These are phyloP conservation scores for Mycetomoellerius zeteki DNA, from an alignment of 1,140 invertebrate species.

Conservation along the genomic window DNA sequence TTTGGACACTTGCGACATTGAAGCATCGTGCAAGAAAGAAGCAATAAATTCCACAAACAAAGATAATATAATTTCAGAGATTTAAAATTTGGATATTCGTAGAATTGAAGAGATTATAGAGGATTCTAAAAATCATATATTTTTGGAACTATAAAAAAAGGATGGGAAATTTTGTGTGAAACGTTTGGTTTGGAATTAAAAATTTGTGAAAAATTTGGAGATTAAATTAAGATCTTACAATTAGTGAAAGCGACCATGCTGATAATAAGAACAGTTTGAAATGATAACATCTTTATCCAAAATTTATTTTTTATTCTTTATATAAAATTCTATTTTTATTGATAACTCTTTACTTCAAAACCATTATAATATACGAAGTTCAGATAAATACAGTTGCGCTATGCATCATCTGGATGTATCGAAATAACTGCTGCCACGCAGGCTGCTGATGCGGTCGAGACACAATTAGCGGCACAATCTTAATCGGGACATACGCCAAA, in stretches of 20 bases:
- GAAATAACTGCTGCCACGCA: conserved; percentile 59
- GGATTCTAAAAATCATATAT: conserved; percentile 1
- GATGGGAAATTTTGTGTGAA: not conserved
- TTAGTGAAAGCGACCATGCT: not conserved
- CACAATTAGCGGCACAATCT: conserved; percentile 67
- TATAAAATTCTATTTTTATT: not conserved
- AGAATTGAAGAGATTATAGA: not conserved
- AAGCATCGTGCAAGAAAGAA: not conserved
- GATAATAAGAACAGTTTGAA: not conserved
- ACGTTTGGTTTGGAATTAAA: not conserved
- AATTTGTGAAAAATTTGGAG: not conserved
- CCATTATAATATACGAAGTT: not conserved
- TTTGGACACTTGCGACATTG: not conserved
- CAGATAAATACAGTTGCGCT: not conserved
- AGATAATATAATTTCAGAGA: not conserved
- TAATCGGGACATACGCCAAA: conserved; percentile 64
- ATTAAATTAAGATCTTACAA: not conserved
- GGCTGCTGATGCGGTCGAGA: conserved; percentile 55
- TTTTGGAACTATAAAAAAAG: not conserved
- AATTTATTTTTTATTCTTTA: conserved; percentile 3
- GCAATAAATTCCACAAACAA: not conserved
- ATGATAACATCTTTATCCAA: not conserved
- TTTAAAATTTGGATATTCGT: not conserved
- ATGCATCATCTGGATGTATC: conserved; percentile 26
- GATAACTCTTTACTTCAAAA: not conserved